These are phyloP conservation scores for Oplegnathus fasciatus DNA, from an alignment of 2,113 vertebrate species.

Conservation along the genomic window DNA sequence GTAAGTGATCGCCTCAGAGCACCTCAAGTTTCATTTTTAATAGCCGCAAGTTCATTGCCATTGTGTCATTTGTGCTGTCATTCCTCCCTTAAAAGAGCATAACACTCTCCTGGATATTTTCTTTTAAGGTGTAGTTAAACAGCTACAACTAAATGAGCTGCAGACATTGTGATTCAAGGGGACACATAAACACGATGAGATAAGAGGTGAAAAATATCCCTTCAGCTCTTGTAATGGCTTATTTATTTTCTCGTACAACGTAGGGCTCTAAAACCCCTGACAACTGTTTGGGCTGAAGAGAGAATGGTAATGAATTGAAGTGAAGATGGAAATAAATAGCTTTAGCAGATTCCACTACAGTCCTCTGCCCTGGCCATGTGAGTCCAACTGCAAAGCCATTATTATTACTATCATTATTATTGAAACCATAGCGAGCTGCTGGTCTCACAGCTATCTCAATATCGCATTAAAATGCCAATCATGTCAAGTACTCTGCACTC, in stretches of 20 bases:
- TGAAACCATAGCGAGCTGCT: constrained; percentile 52
- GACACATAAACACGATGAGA: constrained; percentile 3
- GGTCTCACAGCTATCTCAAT: constrained; percentile 52
- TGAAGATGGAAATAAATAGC: constrained; percentile 33
- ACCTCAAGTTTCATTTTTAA: background rate
- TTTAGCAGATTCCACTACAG: constrained; percentile 24
- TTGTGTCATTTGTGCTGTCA: background rate
- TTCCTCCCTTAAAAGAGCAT: background rate
- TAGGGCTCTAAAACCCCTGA: constrained; percentile 4
- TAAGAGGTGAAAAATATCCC: constrained; percentile 26
- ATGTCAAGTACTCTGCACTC: constrained; percentile 48
- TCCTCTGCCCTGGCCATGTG: constrained; percentile 10
- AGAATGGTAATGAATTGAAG: constrained; percentile 10
- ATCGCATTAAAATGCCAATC: constrained; percentile 66
- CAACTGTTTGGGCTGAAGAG: constrained; percentile 16
- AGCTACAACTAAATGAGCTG: background rate
- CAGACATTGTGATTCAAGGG: constrained; percentile 2
- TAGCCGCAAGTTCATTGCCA: background rate
- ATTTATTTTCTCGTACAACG: constrained; percentile 8
- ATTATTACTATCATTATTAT: constrained; percentile 58
- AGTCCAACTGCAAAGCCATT: constrained; percentile 49
- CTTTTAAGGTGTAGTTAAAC: background rate
- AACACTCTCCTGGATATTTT: background rate
- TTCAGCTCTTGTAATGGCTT: constrained; percentile 18
- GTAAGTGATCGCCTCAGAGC: background rate